phyloP scores from a whole-genome alignment of 2,888 invertebrate species.

The Rhyacophila evoluta region DNA sequence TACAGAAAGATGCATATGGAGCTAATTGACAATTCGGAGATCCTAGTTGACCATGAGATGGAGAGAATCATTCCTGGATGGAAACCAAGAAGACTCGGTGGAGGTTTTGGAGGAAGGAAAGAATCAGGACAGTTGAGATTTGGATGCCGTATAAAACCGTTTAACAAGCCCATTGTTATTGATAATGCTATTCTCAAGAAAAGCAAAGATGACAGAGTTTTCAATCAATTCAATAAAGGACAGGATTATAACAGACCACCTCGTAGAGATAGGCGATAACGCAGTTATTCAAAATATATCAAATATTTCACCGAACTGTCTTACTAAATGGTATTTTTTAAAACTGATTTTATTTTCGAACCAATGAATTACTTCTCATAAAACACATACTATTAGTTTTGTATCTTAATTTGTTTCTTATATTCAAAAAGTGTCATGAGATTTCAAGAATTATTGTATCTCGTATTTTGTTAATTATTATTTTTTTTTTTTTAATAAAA shows the following conservation, averaged over 20 bases:
- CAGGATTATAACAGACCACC: background rate
- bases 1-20: conserved; percentile 72
- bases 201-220: conserved; percentile 5
- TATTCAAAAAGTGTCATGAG: too few relatives aligned
- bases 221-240: background rate
- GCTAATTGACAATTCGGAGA: conserved; percentile 75
- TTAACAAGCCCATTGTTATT: conserved; percentile 73
- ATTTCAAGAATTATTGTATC: too few relatives aligned
- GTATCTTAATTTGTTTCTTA: too few relatives aligned
- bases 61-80: conserved; percentile 80
- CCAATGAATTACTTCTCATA: too few relatives aligned
- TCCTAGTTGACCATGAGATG: conserved; percentile 84
- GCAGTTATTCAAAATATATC: background rate
- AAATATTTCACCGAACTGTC: too few relatives aligned
- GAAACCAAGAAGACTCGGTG: conserved; percentile 87
- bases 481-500: too few relatives aligned
- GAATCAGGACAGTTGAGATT: conserved; percentile 90
- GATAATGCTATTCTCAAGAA: background rate
- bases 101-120: conserved; percentile 88
- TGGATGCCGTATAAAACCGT: conserved; percentile 84
- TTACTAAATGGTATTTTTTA: too few relatives aligned
- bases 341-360: too few relatives aligned
- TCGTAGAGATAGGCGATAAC: conserved; percentile 6
- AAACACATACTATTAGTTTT: too few relatives aligned
- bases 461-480: too few relatives aligned